Evolutionary conservation across 2,113 vertebrate genomes (phyloP).

Genomic region (Gorsachius goisagi): DNA sequence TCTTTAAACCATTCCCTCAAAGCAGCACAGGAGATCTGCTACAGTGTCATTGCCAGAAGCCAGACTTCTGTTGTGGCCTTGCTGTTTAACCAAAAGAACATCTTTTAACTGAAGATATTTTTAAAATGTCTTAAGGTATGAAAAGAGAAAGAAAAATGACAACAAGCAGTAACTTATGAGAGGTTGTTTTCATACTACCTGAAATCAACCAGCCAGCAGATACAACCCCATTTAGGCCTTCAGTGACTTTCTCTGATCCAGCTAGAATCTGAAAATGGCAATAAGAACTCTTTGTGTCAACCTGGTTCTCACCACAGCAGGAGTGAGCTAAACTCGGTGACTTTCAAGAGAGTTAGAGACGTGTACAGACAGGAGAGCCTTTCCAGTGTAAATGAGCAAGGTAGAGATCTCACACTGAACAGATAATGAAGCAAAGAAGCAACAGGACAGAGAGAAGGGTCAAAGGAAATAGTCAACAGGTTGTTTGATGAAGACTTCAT

Average conservation of each 20-base stretch:
- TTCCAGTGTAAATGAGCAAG: neutral
- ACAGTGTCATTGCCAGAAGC: neutral
- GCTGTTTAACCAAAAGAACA: neutral
- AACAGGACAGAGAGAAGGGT: neutral
- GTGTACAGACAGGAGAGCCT: rapidly evolving
- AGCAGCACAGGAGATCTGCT: neutral
- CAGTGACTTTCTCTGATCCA: neutral
- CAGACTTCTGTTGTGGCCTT: neutral
- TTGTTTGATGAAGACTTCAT: neutral
- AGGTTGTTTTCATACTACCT: neutral
- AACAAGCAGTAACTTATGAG: neutral
- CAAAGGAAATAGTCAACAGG: neutral
- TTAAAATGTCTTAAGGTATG: neutral
- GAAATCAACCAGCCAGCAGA: rapidly evolving
- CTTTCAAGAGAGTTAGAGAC: neutral
- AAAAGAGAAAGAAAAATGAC: neutral
- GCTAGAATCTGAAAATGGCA: neutral
- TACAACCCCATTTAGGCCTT: neutral
- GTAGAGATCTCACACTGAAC: neutral
- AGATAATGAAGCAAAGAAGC: neutral
- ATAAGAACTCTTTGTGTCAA: neutral
- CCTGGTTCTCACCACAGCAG: neutral
- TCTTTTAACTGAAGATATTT: neutral
- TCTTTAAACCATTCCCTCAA: neutral
- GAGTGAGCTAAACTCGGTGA: neutral